Base-by-base conservation (phyloP, 2,888 invertebrate species). In the Trachelus troglodyta region DNA sequence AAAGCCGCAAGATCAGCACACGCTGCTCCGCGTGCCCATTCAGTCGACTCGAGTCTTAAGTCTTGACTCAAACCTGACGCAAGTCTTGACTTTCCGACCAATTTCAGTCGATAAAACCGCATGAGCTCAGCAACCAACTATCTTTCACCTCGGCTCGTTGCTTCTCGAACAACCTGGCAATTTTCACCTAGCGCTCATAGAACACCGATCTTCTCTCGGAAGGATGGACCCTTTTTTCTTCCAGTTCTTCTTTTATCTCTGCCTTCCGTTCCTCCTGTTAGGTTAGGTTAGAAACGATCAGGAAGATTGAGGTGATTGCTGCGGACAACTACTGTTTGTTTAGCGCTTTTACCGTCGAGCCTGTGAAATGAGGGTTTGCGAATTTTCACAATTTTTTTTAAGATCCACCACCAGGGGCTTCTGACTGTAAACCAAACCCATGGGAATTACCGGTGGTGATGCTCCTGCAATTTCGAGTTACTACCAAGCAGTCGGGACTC, bases 241-340 rank as follows among this genome's bases (percentile, higher is more conserved):
- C 23, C 23, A 56, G 15, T 56, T 56, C 56, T 56, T 23, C 56
- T 56, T 23, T 23, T 23, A 23, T 56, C 23, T 56, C 23, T 56
- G 23, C 56, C 56, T 23, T 23, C 9, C 23, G 9, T 56, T 56
- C 4, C 71, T 31, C 31, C 71, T 9, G 71, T 34, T 31, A 31
- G 12, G 71, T 34, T 71, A 71, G 31, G 56, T 23, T 23, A 56
- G 56, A 56, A 56, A 71, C 31, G 31, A 71, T 71, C 31, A n/a
- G 31, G 31, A 33, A 31, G 31, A 33, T 71, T 34, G 71, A 71
- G 71, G 71, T 71, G 71, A 30, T 71, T 71, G 71, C 69, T 69
- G 30, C 69, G 69, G 33, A 69, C 83, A 90, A 90, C 89, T 89
- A 89, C 89, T 90, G 89, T 90, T 90, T 90, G 90, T 88, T 90